A percentile compares a stretch with the other conserved stretches of the same genome.
These are phyloP conservation scores for Gymnopithys bicolor DNA, from an alignment of 2,797 vertebrate species.

Conservation along the genomic window DNA sequence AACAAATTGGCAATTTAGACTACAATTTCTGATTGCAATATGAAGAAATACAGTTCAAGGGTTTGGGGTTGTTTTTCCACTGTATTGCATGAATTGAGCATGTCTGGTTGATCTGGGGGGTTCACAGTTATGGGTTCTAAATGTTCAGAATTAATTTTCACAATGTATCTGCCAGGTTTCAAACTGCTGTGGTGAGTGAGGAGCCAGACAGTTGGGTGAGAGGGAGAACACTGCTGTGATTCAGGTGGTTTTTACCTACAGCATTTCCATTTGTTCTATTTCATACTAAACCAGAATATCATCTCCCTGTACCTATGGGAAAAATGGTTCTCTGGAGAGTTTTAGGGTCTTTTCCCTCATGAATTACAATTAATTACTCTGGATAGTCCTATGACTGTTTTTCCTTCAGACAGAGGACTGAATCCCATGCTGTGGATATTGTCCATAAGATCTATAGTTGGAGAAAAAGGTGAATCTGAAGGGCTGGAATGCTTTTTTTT, in stretches of 20 bases:
- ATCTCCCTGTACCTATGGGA: neutral
- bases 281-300: neutral
- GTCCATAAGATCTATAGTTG: neutral
- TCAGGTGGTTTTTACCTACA: neutral
- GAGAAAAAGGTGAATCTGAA: neutral
- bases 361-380: neutral
- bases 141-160: neutral
- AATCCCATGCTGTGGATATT: neutral
- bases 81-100: neutral
- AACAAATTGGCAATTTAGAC: neutral
- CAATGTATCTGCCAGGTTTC: neutral
- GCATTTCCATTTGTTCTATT: neutral
- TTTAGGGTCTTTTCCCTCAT: neutral
- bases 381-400: neutral
- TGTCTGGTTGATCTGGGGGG: neutral
- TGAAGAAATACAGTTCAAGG: neutral
- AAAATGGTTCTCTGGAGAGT: neutral
- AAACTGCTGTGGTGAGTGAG: neutral
- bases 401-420: neutral
- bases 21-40: neutral
- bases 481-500: neutral
- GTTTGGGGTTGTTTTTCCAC: neutral
- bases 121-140: neutral
- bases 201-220: neutral
- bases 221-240: neutral